Conservation (phyloP, 2,113 vertebrate species). For the Phocoena phocoena region DNA sequence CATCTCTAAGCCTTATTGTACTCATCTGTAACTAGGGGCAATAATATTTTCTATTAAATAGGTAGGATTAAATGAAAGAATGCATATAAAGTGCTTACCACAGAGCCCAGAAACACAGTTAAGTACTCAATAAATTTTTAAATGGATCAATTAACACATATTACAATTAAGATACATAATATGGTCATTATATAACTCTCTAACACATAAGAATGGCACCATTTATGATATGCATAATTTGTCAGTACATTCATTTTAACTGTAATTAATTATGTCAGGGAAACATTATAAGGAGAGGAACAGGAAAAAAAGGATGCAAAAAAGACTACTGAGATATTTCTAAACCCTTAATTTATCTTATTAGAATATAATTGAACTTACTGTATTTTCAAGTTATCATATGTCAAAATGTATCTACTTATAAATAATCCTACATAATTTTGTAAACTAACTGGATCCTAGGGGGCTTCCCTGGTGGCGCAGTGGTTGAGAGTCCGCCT, state of each 20-base stretch:
- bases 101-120: background rate
- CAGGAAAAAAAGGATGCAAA: background rate
- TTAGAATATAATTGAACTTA: background rate
- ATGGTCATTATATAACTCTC: background rate
- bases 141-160: background rate
- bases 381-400: background rate
- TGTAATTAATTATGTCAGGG: constrained; percentile 47
- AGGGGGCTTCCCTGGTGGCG: background rate
- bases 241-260: constrained; percentile 20
- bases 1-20: background rate
- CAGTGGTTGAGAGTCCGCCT: no score
- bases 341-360: constrained; percentile 18
- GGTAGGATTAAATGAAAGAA: constrained; percentile 1
- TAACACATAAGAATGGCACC: background rate
- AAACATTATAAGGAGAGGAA: constrained; percentile 1
- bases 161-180: constrained; percentile 13
- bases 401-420: background rate
- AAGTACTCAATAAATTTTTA: constrained; percentile 11
- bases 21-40: background rate
- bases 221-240: background rate
- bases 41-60: constrained; percentile 20
- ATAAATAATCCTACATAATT: constrained; percentile 30
- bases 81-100: background rate
- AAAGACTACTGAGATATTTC: background rate
- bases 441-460: constrained; percentile 24